These are phyloP conservation scores for Myotis myotis DNA, from an alignment of 2,797 vertebrate genomes.

Conservation along the genomic window DNA sequence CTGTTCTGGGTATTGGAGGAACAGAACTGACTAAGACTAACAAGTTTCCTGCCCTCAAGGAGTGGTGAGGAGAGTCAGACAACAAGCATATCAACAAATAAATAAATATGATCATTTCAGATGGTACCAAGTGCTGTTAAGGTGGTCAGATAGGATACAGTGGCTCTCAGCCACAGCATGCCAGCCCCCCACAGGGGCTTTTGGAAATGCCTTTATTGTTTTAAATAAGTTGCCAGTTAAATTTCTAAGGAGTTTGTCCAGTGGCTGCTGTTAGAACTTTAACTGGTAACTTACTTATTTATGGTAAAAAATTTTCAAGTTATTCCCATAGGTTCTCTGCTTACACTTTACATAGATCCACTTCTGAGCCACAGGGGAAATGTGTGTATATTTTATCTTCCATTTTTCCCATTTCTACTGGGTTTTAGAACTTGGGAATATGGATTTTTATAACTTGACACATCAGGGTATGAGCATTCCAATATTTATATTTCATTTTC, in stretches of 20 bases:
- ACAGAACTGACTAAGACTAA: neutral
- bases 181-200: neutral
- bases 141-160: neutral
- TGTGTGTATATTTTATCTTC: slow-evolving; percentile 29
- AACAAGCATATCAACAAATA: neutral
- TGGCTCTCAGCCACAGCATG: neutral
- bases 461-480: neutral
- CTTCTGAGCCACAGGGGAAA: neutral
- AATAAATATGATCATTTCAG: neutral
- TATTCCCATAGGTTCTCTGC: neutral
- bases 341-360: neutral
- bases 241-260: neutral
- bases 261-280: neutral
- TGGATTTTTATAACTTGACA: slow-evolving; percentile 36
- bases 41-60: neutral
- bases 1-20: neutral
- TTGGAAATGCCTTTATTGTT: neutral
- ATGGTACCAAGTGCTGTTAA: neutral
- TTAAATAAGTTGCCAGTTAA: neutral
- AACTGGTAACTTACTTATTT: neutral
- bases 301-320: neutral
- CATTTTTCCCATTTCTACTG: neutral
- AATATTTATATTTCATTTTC: neutral
- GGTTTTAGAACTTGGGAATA: neutral
- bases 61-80: neutral